These are phyloP conservation scores for Nyctibius grandis DNA, from an alignment of 2,797 vertebrate species.

Conservation along the genomic window DNA sequence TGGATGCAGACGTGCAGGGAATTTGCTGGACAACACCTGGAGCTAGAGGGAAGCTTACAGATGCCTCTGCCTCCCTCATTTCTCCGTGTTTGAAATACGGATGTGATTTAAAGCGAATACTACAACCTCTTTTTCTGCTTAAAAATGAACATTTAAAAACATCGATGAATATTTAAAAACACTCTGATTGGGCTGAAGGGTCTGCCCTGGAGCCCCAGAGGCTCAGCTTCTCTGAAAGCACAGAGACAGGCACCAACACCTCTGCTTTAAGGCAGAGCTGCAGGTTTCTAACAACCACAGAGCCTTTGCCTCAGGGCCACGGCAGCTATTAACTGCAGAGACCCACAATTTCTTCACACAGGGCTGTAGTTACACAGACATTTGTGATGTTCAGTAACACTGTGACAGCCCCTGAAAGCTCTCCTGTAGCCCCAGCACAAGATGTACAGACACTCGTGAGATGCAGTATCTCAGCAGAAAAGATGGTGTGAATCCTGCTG, in stretches of 20 bases:
- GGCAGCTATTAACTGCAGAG: neutral
- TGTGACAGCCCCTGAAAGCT: neutral
- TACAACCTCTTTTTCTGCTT: neutral
- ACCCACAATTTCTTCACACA: neutral
- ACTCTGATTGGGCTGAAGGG: neutral
- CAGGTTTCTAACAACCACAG: neutral
- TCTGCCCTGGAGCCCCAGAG: neutral
- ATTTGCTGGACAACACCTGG: neutral
- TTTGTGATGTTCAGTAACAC: neutral
- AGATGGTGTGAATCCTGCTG: neutral
- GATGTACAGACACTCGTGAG: neutral
- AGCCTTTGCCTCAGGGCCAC: neutral
- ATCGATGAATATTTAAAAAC: neutral
- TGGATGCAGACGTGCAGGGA: neutral
- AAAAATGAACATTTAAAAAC: neutral
- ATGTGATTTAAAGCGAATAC: neutral
- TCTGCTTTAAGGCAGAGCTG: neutral
- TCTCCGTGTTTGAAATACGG: neutral
- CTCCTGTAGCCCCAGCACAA: neutral
- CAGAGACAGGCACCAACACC: neutral
- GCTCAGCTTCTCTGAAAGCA: neutral
- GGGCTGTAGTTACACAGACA: neutral
- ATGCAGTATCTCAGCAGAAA: neutral
- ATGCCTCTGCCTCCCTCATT: neutral
- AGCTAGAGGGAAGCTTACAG: neutral